Evolutionary conservation across 2,797 vertebrate species (phyloP), one percentile per base, ranked within the genome.

Genomic region (Anas bernieri): DNA sequence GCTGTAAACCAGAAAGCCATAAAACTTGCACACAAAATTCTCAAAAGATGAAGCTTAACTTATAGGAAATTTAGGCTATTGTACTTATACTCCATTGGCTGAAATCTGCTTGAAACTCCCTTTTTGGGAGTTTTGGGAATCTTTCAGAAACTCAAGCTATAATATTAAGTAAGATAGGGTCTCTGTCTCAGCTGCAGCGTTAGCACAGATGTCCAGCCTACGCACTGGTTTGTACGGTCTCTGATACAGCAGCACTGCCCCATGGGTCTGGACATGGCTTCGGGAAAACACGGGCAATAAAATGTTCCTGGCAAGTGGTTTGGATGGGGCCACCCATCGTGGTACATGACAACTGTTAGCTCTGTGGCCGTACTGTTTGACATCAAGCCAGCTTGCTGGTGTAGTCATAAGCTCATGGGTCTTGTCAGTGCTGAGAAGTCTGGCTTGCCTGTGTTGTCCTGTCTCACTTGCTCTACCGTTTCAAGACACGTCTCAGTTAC

Each of bases 221-320:
- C 16, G n/a, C 16, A 2, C 37, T 22, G 61, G 31, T 37, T 33
- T 31, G 50, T 58, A 76, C 8, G 7, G 67, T 11, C 16, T 22
- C 56, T 33, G 30, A 43, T 72, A 45, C 30, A 18, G 55, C 78
- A 64, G 58, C 63, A 61, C 62, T 3, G 4, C 1, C 9, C 15
- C 0, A 0, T 1, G 0, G 1, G 7, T 23, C 45, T 46, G 39
- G 9, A 17, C 11, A 1, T 2, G 6, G 46, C 28, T 3, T 26
- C 41, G 25, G 50, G 39, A 30, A 11, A 70, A 68, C 55, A 15
- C 4, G 22, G 74, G 21, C 8, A 62, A 70, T 55, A 5, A 3
- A 10, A 18, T 48, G 31, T 7, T 67, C 28, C 68, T 25, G n/a
- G 17, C 0, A 16, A 52, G 66, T 39, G 30, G 10, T n/a, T 2